Conservation (phyloP, 2,113 vertebrate species). For the Oceanites oceanicus region DNA sequence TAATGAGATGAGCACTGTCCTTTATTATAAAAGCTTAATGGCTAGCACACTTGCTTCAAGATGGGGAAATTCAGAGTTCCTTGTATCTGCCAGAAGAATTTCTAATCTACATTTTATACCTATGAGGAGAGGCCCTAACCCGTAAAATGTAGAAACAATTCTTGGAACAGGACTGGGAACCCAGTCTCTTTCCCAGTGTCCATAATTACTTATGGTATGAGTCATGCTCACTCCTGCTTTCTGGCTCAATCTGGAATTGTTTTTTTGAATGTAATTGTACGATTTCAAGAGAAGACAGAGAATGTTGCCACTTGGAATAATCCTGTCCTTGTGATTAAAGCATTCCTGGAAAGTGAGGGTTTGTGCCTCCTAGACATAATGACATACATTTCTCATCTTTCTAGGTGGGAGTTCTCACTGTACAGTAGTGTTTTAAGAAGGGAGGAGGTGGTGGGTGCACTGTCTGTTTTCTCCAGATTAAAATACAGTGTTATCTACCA, state of each 20-base stretch:
- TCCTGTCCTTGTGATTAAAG: background rate
- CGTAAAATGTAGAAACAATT: slow-evolving; percentile 23
- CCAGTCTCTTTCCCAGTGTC: background rate
- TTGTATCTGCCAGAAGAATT: slow-evolving; percentile 13
- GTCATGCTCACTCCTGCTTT: slow-evolving; percentile 4
- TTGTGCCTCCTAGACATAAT: background rate
- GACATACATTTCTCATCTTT: background rate
- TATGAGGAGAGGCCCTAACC: slow-evolving; percentile 21
- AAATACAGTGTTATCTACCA: background rate
- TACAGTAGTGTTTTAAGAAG: background rate
- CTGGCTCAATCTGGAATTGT: background rate
- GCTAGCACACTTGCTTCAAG: background rate
- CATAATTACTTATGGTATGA: slow-evolving; percentile 10
- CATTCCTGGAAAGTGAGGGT: slow-evolving; percentile 31
- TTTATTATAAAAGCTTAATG: background rate
- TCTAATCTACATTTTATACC: slow-evolving; percentile 30
- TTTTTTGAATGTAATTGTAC: background rate
- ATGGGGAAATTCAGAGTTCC: background rate
- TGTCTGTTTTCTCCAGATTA: background rate
- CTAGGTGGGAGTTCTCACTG: background rate
- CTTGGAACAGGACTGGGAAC: background rate
- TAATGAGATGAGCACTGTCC: background rate
- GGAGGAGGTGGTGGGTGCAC: background rate
- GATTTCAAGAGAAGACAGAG: background rate
- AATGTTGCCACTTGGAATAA: slow-evolving; percentile 8